Evolutionary conservation across 2,797 vertebrate species (phyloP).

Genomic region (Sternarchorhynchus goeldii): DNA sequence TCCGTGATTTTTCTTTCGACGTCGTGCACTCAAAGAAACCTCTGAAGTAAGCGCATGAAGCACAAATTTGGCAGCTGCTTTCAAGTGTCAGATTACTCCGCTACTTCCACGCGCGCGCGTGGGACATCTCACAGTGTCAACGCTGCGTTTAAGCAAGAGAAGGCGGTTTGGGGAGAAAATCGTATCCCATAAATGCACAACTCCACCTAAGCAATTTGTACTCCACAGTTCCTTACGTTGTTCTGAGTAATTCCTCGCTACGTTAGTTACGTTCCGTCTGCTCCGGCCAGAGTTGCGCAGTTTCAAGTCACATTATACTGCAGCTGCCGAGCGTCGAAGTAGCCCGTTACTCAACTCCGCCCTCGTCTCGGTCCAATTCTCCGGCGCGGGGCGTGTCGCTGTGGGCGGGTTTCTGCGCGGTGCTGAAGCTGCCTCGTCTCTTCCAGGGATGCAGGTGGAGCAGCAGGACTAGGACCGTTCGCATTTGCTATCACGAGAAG

Average conservation of each 20-base stretch:
- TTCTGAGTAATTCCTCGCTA: neutral
- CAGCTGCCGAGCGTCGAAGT: slow-evolving; percentile 23
- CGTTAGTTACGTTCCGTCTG: neutral
- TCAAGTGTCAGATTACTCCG: neutral
- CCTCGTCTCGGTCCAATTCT: slow-evolving; percentile 52
- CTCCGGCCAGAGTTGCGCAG: neutral
- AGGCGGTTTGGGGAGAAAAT: neutral
- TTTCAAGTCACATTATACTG: slow-evolving; percentile 18
- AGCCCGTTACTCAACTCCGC: slow-evolving; percentile 25
- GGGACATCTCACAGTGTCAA: slow-evolving; percentile 6
- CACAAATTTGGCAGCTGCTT: slow-evolving; percentile 23
- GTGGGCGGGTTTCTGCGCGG: slow-evolving; percentile 64
- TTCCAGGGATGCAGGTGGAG: slow-evolving; percentile 74
- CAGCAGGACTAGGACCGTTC: slow-evolving; percentile 60
- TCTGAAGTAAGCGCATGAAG: neutral
- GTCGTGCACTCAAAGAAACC: neutral
- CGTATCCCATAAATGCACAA: neutral
- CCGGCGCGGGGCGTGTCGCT: slow-evolving; percentile 68
- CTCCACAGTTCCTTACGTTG: neutral
- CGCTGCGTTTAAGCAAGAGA: neutral
- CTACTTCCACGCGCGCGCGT: neutral
- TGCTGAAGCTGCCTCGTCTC: slow-evolving; percentile 59
- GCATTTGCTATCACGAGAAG: slow-evolving; percentile 72
- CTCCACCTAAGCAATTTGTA: neutral
- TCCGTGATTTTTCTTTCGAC: neutral